Base-by-base conservation (phyloP, 2,113 vertebrate genomes). In the Menidia beryllina region DNA sequence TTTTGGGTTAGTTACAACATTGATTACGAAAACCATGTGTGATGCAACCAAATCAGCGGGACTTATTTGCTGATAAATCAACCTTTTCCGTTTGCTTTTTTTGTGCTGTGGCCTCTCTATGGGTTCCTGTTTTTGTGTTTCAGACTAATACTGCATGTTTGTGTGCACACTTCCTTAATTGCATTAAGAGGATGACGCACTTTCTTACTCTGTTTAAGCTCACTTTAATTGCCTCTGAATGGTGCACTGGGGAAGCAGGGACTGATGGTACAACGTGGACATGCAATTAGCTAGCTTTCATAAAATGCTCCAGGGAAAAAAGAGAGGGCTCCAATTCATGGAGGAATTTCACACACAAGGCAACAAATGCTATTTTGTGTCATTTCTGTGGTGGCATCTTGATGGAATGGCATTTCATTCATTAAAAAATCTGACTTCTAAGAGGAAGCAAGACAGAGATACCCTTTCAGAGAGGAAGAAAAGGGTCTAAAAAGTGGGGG, bases 141-240 rank as follows among this genome's bases (percentile, higher is more conserved):
- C 63, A 58, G 52, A 59, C 67, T 76, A 72, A 75, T 79, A 79
- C 85, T 86, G 85, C 59, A 85, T 91, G 81, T 91, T 90, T 86
- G 84, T 91, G 80, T 86, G 87, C 84, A 89, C 87, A 81, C 86
- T 72, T 89, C 84, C 86, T 79, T 93, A 93, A 94, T 94, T 93
- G 80, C 88, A 92, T 94, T 94, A 93, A 91, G 88, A 91, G 87
- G 85, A 92, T 94, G 93, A 94, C 91, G 91, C 92, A 93, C 92
- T 92, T 92, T 93, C 89, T 91, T 93, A 90, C 88, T 90, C 93
- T 92, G 92, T 91, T 92, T 90, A 93, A 93, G 88, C 89, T 93
- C 92, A 93, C 89, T 91, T 91, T 94, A 94, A 94, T 94, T 93
- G 92, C 88, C 89, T 91, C 82, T 93, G 93, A 94, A 93, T 88